Conservation (phyloP, 2,797 vertebrate genomes). For the Lutjanus campechanus region DNA sequence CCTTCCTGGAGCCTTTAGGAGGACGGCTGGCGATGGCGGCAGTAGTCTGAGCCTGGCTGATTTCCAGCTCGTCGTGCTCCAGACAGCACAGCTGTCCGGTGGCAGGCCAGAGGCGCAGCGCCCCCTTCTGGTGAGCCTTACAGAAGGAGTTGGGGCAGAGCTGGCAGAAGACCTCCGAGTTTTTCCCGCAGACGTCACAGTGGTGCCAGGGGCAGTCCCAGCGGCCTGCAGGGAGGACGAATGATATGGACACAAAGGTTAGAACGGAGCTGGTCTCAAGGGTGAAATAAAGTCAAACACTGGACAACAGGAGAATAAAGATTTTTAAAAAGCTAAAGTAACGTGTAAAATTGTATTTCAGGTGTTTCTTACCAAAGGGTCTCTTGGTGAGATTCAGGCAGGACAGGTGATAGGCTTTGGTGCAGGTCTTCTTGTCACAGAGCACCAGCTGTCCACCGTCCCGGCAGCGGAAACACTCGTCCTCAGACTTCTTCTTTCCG, state of each 20-base stretch:
- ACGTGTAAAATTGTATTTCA: too few species aligned
- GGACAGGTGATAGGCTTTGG: conserved; percentile 97
- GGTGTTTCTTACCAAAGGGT: conserved; percentile 90
- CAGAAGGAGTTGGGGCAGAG: conserved; percentile 99
- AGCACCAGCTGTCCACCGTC: conserved; percentile 96
- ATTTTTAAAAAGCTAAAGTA: too few species aligned
- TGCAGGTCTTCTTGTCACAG: conserved; percentile 94
- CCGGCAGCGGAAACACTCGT: conserved; percentile 97
- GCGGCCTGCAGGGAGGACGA: conserved; percentile 85
- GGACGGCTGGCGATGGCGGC: conserved; percentile 23
- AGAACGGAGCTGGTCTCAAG: neutral
- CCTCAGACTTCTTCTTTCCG: conserved; percentile 93
- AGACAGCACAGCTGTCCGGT: conserved; percentile 91
- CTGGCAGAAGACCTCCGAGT: conserved; percentile 94
- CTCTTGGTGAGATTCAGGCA: conserved; percentile 96
- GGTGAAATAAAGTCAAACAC: too few species aligned
- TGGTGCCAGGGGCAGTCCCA: conserved; percentile 99
- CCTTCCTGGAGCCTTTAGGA: conserved; percentile 72
- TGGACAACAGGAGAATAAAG: too few species aligned
- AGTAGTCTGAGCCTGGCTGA: conserved; percentile 54
- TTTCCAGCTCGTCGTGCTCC: conserved; percentile 90
- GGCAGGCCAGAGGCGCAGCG: conserved; percentile 82
- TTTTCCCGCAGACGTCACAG: conserved; percentile 97
- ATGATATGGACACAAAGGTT: neutral
- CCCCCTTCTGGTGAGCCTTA: conserved; percentile 93